Percentiles rank a stretch among this genome's conserved stretches.
Conservation (phyloP, 2,113 vertebrate species). For the Marmota monax region DNA sequence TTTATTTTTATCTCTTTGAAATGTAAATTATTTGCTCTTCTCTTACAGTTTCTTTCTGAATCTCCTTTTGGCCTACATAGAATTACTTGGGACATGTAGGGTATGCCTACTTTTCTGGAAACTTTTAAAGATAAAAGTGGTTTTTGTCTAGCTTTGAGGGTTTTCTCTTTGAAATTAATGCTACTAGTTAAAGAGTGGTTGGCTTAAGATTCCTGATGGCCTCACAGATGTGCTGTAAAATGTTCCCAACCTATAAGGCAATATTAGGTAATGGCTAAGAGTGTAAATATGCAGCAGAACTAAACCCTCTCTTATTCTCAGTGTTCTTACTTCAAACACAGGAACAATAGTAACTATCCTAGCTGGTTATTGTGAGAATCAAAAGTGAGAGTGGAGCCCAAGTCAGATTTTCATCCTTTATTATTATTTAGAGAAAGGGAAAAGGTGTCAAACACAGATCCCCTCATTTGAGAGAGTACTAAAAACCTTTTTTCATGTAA, state of each 20-base stretch:
- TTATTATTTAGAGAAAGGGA: background rate
- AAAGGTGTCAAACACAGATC: background rate
- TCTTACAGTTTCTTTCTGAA: constrained; percentile 74
- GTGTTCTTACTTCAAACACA: background rate
- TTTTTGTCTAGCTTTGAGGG: constrained; percentile 44
- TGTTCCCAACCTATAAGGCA: background rate
- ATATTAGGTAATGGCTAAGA: background rate
- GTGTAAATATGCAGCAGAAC: background rate
- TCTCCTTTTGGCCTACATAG: constrained; percentile 55
- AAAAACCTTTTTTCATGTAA: background rate
- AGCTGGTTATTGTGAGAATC: background rate
- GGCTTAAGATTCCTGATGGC: background rate
- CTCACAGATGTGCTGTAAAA: background rate
- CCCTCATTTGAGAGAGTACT: background rate
- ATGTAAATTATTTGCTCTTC: constrained; percentile 76
- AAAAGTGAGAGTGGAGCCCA: background rate
- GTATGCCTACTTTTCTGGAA: background rate
- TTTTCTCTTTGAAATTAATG: constrained; percentile 63
- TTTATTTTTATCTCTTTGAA: constrained; percentile 80
- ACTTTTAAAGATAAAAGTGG: constrained; percentile 63
- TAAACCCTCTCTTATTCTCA: background rate
- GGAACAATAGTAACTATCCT: background rate
- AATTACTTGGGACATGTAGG: constrained; percentile 50
- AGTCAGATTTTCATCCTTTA: background rate
- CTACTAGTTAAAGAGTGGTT: constrained; percentile 56